Percentiles rank a stretch among this genome's conserved stretches.
phyloP scores from a whole-genome alignment of 2,797 vertebrate species.

The Myotis vivesi region DNA sequence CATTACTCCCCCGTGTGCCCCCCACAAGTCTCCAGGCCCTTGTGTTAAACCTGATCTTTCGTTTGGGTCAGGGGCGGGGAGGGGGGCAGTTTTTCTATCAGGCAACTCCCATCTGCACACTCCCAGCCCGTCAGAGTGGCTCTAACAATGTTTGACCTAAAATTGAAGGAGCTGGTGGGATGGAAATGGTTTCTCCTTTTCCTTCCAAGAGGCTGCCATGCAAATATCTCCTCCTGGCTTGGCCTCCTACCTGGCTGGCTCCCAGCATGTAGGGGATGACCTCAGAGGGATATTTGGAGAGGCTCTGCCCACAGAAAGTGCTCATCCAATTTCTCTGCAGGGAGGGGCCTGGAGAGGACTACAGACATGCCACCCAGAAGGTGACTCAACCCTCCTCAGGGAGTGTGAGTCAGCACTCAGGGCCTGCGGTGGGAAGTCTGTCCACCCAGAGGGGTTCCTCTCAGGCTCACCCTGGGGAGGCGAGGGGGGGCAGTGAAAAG shows the following conservation, averaged over 20 bases:
- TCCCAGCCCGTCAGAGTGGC: background rate
- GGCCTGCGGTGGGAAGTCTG: background rate
- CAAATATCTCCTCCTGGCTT: background rate
- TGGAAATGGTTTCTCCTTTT: background rate
- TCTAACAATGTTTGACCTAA: background rate
- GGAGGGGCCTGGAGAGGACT: background rate
- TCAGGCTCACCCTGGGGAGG: background rate
- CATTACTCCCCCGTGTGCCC: no score
- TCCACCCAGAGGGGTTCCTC: background rate
- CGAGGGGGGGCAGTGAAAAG: accelerated
- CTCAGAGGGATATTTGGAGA: background rate
- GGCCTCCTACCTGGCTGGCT: no score
- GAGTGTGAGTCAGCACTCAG: background rate
- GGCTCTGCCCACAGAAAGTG: background rate
- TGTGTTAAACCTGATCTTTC: background rate
- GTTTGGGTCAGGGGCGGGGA: background rate
- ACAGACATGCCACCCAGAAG: background rate
- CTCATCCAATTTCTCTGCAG: background rate
- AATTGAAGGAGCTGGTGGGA: background rate
- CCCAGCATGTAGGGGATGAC: background rate
- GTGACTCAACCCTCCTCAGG: background rate
- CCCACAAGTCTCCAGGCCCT: background rate
- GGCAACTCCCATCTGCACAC: background rate
- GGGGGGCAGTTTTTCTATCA: background rate
- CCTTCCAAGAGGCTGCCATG: background rate